Evolutionary conservation across 2,888 invertebrate genomes (phyloP).

Genomic region (Ennomos quercinarius): DNA sequence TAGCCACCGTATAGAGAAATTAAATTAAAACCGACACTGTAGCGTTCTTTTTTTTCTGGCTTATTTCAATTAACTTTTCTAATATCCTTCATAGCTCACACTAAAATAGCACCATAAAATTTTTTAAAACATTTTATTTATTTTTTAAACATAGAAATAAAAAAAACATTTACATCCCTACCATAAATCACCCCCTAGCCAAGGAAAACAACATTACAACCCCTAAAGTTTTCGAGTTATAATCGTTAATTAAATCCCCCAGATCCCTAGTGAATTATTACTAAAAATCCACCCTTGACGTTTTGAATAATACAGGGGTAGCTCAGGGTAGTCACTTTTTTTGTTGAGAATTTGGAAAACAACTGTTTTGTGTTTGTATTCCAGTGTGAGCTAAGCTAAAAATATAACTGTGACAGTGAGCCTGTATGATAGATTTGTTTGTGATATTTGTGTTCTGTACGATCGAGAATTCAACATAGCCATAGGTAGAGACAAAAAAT

Average conservation of each 20-base stretch:
- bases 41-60: too few species aligned
- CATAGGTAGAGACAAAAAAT: too few species aligned
- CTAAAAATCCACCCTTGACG: conserved; percentile 49
- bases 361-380: conserved; percentile 6
- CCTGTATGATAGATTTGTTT: too few species aligned
- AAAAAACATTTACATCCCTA: conserved; percentile 28
- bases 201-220: conserved; percentile 49
- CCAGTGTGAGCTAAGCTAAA: conserved; percentile 6
- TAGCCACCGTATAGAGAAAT: too few species aligned
- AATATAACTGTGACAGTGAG: not conserved
- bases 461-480: too few species aligned
- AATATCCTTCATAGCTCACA: too few species aligned
- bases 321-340: conserved; percentile 28
- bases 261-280: conserved; percentile 59
- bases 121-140: conserved; percentile 16
- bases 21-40: too few species aligned
- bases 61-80: too few species aligned
- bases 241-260: conserved; percentile 67
- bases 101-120: not conserved
- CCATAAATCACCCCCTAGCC: conserved; percentile 35
- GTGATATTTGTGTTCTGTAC: too few species aligned
- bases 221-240: conserved; percentile 58
- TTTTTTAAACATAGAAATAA: conserved; percentile 26
- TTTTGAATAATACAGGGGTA: conserved; percentile 26
- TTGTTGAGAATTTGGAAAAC: conserved; percentile 26